Evolutionary conservation across 1,140 invertebrate species (phyloP), one percentile per base, ranked within the genome.

Genomic region (Centruroides sculpturatus): DNA sequence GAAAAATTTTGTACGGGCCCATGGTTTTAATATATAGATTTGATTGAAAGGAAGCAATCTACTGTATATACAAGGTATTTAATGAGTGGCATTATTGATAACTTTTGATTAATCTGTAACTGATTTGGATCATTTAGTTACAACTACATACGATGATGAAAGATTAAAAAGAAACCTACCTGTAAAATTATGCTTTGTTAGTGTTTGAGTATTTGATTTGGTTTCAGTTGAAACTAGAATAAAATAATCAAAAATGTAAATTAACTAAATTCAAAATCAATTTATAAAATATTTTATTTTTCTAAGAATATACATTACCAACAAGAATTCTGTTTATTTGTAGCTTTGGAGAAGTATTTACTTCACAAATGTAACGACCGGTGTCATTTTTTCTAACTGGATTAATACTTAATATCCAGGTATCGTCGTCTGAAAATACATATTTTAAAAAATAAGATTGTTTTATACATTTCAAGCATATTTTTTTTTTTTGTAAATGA

Each of bases 401-500:
- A 67, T 82, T 83, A 67, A 90, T 86, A 50, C 84, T 80, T n/a
- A 90, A 76, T 36, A 88, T 85, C 86, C 86, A 90, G 11, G 88
- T 85, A 68, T 88, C 85, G 3, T 85, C 85, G 12, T 83, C 83
- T 78, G 79, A 75, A 47, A 69, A 64, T 54, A 63, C 59, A 48
- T 2, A 23, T 23, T 23, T 23, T 1, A 23, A 23, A 23, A 23
- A 23, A 23, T 23, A 1, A 23, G 2, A 23, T 23, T 23, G 23
- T 23, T 23, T 23, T 23, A 23, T 23, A 23, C 23, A 23, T 23
- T 23, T 23, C 23, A 23, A 23, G 23, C 23, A 23, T 23, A 23
- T 2, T 23, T 23, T 23, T 2, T 23, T 23, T 23, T 34, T 36
- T 52, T 1, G 34, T 56, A 57, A 35, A 23, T 47, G 47, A 52